Evolutionary conservation across 2,888 invertebrate species (phyloP), one percentile per base, ranked within the genome.

Genomic region (Dasysyrphus albostriatus): DNA sequence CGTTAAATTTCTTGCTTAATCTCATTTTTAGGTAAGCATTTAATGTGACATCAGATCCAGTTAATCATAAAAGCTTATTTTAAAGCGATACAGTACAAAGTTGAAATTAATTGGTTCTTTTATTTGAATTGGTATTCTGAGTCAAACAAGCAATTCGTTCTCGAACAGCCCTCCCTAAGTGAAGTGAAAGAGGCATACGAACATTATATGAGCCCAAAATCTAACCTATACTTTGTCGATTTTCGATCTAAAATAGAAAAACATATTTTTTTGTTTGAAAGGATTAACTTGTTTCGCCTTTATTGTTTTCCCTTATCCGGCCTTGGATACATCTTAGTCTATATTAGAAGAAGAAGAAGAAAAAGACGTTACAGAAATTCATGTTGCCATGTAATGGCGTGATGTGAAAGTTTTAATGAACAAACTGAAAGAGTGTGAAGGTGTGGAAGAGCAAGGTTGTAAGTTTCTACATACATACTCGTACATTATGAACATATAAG

Each of bases 341-440:
- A 12, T n/a, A 12, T 24, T 24, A 39, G n/a, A 49, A 42, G 29
- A 74, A 75, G 63, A 69, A 54, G 51, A 2, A 39, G n/a, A 49
- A 42, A 16, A 74, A 75, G 63, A 69, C 69, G 51, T 29, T 73
- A 67, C 76, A 58, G n/a, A 10, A 42, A 51, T 67, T 70, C 56
- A 70, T 76, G 61, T 51, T 84, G 72, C 72, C 70, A 51, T 59
- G 72, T 82, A 77, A 82, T 85, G 63, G 77, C 82, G 70, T 70
- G 82, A 82, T 82, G 81, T 82, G 77, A 63, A 77, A 82, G 77
- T 85, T 85, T 61, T 81, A 85, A 85, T 85, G 81, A 85, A 85
- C 69, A 85, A 76, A 72, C 73, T 73, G 42, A 47, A 49, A 61
- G 56, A 67, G 59, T 49, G 75, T 24, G 61, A 39, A 54, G 58